Evolutionary conservation across 1,140 invertebrate species (phyloP).

Genomic region (Fopius arisanus): DNA sequence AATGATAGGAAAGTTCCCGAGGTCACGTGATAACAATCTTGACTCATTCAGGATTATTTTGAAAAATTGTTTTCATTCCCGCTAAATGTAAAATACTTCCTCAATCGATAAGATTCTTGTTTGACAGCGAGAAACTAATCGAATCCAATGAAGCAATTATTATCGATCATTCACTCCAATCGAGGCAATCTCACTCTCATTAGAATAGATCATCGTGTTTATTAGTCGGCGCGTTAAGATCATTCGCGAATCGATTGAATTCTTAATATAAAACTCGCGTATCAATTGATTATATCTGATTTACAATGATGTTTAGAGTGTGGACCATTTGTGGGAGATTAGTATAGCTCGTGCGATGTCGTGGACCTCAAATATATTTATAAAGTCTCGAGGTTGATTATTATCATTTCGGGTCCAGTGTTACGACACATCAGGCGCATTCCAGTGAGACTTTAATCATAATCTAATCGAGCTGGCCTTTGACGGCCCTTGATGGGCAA

Average conservation of each 20-base stretch:
- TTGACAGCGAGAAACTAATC: too few relatives aligned
- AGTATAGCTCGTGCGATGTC: not conserved
- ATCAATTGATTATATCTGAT: not conserved
- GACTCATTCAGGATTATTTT: too few relatives aligned
- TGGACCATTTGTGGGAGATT: not conserved
- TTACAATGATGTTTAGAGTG: not conserved
- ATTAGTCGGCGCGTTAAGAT: not conserved
- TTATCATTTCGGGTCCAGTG: not conserved
- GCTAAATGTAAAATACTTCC: too few relatives aligned
- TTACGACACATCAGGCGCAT: conserved; percentile 1
- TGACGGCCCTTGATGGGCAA: not conserved
- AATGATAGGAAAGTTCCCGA: not conserved
- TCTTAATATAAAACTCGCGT: not conserved
- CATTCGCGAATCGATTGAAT: not conserved
- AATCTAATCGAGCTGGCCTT: conserved; percentile 3
- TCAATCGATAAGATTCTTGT: too few relatives aligned
- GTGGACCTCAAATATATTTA: not conserved
- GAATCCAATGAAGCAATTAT: not conserved
- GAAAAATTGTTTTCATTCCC: too few relatives aligned
- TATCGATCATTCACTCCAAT: not conserved
- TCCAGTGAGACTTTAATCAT: not conserved
- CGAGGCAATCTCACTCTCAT: not conserved
- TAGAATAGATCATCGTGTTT: not conserved
- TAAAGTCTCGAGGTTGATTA: not conserved
- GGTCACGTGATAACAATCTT: too few relatives aligned